Percentiles rank a stretch among this genome's conserved stretches.
These are phyloP conservation scores for Peromyscus polionotus DNA, from an alignment of 2,113 vertebrate genomes.

Conservation along the genomic window DNA sequence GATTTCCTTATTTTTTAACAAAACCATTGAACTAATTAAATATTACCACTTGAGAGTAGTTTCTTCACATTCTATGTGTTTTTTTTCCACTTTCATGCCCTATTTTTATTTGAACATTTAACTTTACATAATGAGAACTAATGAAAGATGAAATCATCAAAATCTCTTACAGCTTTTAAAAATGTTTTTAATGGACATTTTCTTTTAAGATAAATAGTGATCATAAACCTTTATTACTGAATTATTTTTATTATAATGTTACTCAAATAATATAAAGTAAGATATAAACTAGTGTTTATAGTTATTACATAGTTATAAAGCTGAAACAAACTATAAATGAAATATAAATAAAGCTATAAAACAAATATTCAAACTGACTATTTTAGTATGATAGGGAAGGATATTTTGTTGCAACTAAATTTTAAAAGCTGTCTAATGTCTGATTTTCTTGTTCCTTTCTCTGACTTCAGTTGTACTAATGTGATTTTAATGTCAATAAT, in stretches of 20 bases:
- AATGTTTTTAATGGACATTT: not conserved
- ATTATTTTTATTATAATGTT: slow-evolving; percentile 50
- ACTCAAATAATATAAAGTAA: slow-evolving; percentile 49
- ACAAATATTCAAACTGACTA: slow-evolving; percentile 5
- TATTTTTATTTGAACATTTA: slow-evolving; percentile 2
- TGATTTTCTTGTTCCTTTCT: slow-evolving; percentile 28
- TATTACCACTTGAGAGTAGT: slow-evolving; percentile 21
- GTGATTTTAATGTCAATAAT: not conserved
- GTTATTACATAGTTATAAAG: slow-evolving; percentile 6
- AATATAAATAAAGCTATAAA: slow-evolving; percentile 46
- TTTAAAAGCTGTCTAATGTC: not conserved
- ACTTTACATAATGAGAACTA: slow-evolving; percentile 23
- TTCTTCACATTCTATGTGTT: not conserved
- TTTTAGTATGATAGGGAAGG: slow-evolving; percentile 5
- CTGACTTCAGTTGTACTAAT: not conserved
- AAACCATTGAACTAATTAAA: not conserved
- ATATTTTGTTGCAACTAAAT: slow-evolving; percentile 26
- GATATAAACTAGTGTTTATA: not conserved
- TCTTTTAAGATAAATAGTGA: slow-evolving; percentile 37
- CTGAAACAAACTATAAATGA: slow-evolving; percentile 38
- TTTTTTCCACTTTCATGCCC: not conserved
- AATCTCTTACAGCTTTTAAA: not conserved
- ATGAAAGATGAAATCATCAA: not conserved
- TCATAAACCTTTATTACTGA: slow-evolving; percentile 28
- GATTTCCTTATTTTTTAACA: not conserved